Percentiles rank a stretch among this genome's conserved stretches.
Conservation (phyloP, 1,140 invertebrate genomes). For the Drosophila busckii region DNA sequence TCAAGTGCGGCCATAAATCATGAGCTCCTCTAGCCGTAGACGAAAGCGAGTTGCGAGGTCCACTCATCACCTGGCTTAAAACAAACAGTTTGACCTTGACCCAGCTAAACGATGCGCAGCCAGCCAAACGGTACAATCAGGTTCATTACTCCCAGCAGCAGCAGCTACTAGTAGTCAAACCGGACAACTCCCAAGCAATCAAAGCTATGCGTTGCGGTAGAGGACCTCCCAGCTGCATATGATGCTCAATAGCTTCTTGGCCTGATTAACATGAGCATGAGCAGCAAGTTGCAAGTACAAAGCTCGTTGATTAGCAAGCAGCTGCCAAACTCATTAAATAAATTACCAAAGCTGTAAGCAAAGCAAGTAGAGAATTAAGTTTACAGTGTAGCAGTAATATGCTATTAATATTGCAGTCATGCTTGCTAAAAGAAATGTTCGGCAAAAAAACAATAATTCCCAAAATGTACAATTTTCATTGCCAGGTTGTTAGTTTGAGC, state of each 20-base stretch:
- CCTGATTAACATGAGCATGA: constrained; percentile 56
- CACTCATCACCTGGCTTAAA: constrained; percentile 11
- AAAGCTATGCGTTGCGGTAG: neutral
- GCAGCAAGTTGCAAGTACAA: constrained; percentile 46
- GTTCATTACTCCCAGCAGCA: constrained; percentile 26
- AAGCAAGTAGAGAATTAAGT: too few relatives aligned
- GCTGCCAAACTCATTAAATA: constrained; percentile 60
- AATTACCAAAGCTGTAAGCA: constrained; percentile 21
- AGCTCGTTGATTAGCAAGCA: constrained; percentile 69
- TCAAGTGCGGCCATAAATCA: constrained; percentile 18
- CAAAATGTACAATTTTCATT: too few relatives aligned
- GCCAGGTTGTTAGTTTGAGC: too few relatives aligned
- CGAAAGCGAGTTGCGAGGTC: constrained; percentile 19
- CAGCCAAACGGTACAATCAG: constrained; percentile 64
- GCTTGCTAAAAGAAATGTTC: too few relatives aligned
- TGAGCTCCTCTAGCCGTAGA: constrained; percentile 14
- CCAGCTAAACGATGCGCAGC: constrained; percentile 46
- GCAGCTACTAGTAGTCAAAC: constrained; percentile 33
- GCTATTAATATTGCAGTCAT: too few relatives aligned
- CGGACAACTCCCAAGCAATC: too few relatives aligned
- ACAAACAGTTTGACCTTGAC: constrained; percentile 55
- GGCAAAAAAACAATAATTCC: too few relatives aligned
- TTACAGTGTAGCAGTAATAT: constrained; percentile 1
- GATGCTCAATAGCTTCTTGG: too few relatives aligned
- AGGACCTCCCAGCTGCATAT: too few relatives aligned